phyloP scores from a whole-genome alignment of 1,140 invertebrate species.

The Drosophila nikananu region DNA sequence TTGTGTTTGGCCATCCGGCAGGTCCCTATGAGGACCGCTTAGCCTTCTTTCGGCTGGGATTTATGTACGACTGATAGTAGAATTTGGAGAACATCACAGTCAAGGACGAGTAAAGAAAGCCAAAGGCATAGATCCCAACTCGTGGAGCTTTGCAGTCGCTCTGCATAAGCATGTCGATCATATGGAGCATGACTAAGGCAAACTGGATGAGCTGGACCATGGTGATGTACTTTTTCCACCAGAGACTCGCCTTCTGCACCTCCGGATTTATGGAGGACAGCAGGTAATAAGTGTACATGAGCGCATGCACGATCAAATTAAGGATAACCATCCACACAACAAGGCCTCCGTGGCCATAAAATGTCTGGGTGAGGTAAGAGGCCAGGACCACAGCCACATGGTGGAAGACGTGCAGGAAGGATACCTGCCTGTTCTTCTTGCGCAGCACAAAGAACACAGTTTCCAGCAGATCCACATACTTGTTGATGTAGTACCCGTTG shows the following conservation, averaged over 20 bases:
- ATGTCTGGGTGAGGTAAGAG: not conserved
- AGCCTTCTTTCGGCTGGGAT: not conserved
- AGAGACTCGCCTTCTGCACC: not conserved
- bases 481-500: not conserved
- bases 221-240: constrained; percentile 10
- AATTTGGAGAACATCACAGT: constrained; percentile 3
- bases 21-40: not conserved
- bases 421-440: not conserved
- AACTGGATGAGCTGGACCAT: constrained; percentile 2
- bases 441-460: constrained; percentile 4
- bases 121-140: not conserved
- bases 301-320: not conserved
- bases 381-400: not conserved
- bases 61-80: not conserved
- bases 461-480: not conserved
- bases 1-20: not conserved
- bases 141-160: not conserved
- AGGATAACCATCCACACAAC: not conserved
- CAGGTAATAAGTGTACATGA: not conserved
- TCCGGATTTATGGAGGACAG: not conserved
- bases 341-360: not conserved
- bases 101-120: not conserved
- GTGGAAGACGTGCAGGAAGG: constrained; percentile 7
- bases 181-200: not conserved
- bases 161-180: not conserved